Evolutionary conservation across 2,113 vertebrate genomes (phyloP).

Genomic region (Cyphomyrus plagiostoma): DNA sequence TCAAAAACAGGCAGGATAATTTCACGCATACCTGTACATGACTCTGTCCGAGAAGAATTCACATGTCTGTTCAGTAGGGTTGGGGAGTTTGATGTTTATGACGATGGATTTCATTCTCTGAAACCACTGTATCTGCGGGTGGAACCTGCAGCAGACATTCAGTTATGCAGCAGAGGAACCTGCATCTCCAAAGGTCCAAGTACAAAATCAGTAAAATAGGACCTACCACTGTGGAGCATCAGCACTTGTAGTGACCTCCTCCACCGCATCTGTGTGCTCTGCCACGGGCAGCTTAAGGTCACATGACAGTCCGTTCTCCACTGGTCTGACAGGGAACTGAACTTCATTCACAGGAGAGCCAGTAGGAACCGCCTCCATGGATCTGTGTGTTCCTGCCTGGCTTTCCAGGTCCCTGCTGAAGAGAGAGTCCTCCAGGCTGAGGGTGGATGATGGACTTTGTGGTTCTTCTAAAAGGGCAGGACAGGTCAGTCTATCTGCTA

Average conservation of each 20-base stretch:
- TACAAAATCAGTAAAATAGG: neutral
- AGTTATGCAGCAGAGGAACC: neutral
- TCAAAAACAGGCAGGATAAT: neutral
- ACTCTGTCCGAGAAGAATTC: conserved; percentile 49
- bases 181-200: neutral
- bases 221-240: neutral
- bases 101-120: conserved; percentile 40
- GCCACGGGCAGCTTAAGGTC: neutral
- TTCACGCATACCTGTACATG: conserved; percentile 53
- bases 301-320: neutral
- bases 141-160: conserved; percentile 42
- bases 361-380: neutral
- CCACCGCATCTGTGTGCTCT: neutral
- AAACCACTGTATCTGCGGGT: conserved; percentile 58
- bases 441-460: neutral
- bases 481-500: neutral
- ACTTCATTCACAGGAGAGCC: neutral
- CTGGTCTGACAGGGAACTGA: neutral
- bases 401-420: neutral
- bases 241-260: neutral
- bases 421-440: neutral
- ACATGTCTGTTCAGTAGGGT: conserved; percentile 51
- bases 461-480: neutral
- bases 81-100: conserved; percentile 50
- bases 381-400: neutral